phyloP scores from a whole-genome alignment of 2,888 invertebrate species.

The Pandemis corylana region DNA sequence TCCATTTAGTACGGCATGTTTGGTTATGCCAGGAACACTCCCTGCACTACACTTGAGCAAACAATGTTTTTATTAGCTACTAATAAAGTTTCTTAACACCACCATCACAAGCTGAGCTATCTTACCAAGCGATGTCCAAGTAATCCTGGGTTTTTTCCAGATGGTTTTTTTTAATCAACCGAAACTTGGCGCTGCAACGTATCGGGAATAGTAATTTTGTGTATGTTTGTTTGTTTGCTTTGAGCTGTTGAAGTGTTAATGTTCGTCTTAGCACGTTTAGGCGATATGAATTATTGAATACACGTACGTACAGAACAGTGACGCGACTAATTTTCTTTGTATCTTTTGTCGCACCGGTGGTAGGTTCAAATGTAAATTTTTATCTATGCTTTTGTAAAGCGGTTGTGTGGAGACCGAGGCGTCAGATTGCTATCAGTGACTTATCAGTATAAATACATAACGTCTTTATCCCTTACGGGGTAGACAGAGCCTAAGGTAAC shows the following conservation, averaged over 20 bases:
- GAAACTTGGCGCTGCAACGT: constrained; percentile 51
- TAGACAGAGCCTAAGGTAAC: too few relatives aligned
- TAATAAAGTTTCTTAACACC: constrained; percentile 17
- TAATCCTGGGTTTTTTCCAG: background rate
- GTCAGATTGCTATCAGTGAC: too few relatives aligned
- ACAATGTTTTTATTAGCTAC: constrained; percentile 63
- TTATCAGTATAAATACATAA: too few relatives aligned
- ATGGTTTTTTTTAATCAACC: constrained; percentile 44
- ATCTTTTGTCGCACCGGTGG: constrained; percentile 34
- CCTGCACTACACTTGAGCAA: constrained; percentile 56
- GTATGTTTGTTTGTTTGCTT: constrained; percentile 70
- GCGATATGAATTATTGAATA: constrained; percentile 78
- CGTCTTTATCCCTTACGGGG: too few relatives aligned
- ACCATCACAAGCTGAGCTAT: constrained; percentile 3
- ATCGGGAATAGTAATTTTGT: constrained; percentile 54
- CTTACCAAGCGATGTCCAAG: background rate
- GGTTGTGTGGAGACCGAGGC: background rate
- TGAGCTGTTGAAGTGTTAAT: constrained; percentile 71
- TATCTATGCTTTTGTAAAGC: background rate
- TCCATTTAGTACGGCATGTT: background rate
- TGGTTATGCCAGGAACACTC: background rate
- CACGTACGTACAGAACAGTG: constrained; percentile 47
- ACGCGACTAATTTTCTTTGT: constrained; percentile 37
- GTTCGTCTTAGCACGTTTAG: constrained; percentile 71
- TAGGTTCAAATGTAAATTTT: constrained; percentile 27